Percentiles rank a stretch among this genome's conserved stretches.
Conservation (phyloP, 53 echinoderm and acorn worm genomes). For the Echinometra lucunter region DNA sequence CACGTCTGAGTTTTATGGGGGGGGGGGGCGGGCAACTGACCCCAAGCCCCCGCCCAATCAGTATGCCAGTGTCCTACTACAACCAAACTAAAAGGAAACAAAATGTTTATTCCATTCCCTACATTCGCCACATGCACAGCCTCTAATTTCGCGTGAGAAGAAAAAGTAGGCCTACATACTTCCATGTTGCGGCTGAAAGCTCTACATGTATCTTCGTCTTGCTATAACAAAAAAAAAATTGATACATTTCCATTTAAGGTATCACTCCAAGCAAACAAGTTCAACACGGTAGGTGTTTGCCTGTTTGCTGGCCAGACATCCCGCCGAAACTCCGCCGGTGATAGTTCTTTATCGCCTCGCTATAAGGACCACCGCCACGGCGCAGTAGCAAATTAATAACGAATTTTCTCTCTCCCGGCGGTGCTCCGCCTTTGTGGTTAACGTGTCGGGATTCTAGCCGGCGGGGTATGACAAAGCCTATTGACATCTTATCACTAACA, state of each 20-base stretch:
- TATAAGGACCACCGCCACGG: not conserved
- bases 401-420: not conserved
- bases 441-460: not conserved
- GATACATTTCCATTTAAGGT: constrained; percentile 37
- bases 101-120: too few species aligned
- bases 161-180: too few species aligned
- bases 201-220: not conserved
- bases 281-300: constrained; percentile 1
- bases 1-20: too few species aligned
- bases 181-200: too few species aligned
- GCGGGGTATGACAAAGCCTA: constrained; percentile 15
- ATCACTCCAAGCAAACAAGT: not conserved
- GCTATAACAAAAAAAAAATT: not conserved
- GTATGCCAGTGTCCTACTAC: too few species aligned
- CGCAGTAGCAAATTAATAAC: constrained; percentile 32
- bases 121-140: too few species aligned
- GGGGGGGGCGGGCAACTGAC: too few species aligned
- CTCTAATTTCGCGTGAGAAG: too few species aligned
- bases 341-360: not conserved
- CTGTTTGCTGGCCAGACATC: constrained; percentile 36
- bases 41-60: too few species aligned
- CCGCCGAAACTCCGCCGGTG: constrained; percentile 39
- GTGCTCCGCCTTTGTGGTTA: constrained; percentile 3
- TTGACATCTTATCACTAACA: constrained; percentile 6
- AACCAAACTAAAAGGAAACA: too few species aligned